Percentiles rank a stretch among this genome's conserved stretches.
phyloP scores from a whole-genome alignment of 2,888 invertebrate genomes.

The Prostheceraeus crozeri region DNA sequence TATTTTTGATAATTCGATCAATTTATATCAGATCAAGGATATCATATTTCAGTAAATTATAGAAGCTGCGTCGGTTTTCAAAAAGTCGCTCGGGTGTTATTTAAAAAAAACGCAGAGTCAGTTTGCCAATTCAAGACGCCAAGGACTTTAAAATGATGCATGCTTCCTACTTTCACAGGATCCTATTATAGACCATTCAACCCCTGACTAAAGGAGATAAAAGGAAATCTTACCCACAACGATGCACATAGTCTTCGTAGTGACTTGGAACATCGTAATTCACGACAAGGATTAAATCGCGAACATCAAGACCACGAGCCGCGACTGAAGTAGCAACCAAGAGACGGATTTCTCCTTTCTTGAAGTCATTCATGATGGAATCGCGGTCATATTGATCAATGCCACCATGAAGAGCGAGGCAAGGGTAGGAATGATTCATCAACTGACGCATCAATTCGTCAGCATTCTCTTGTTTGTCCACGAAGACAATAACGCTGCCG shows the following conservation, averaged over 20 bases:
- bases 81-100: too few relatives aligned
- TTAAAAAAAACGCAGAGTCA: too few relatives aligned
- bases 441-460: conserved; percentile 76
- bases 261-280: conserved; percentile 99
- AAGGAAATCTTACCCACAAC: conserved; percentile 75
- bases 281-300: conserved; percentile 88
- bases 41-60: too few relatives aligned
- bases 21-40: too few relatives aligned
- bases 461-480: conserved; percentile 95
- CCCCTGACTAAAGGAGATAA: too few relatives aligned
- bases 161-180: too few relatives aligned
- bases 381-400: conserved; percentile 99
- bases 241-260: conserved; percentile 98
- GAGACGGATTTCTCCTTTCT: conserved; percentile 78
- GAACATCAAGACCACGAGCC: conserved; percentile 94
- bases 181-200: too few relatives aligned
- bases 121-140: too few relatives aligned
- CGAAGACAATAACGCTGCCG: conserved; percentile 90
- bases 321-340: conserved; percentile 93
- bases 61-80: too few relatives aligned
- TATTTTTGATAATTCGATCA: too few relatives aligned
- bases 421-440: conserved; percentile 89
- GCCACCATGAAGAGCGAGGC: conserved; percentile 93
- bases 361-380: conserved; percentile 93
- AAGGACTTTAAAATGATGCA: too few relatives aligned